Evolutionary conservation across 2,797 vertebrate genomes (phyloP).

Genomic region (Botia kubotai): DNA sequence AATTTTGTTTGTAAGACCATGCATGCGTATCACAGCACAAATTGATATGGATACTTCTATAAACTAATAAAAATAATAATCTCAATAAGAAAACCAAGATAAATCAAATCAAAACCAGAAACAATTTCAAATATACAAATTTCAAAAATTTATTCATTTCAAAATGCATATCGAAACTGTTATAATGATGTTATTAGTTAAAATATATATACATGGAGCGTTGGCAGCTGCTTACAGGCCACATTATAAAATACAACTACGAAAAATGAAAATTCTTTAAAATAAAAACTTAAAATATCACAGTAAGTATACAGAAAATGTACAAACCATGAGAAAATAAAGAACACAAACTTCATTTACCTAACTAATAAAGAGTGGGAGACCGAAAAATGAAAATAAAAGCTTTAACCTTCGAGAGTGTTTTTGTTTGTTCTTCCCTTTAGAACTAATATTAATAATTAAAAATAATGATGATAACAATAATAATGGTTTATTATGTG

Average conservation of each 20-base stretch:
- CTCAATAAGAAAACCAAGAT: slow-evolving; percentile 53
- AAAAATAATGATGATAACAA: not conserved
- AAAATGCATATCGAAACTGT: slow-evolving; percentile 99
- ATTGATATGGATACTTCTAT: slow-evolving; percentile 2
- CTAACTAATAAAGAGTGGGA: slow-evolving; percentile 92
- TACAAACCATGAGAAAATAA: slow-evolving; percentile 99
- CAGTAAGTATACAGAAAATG: slow-evolving; percentile 99
- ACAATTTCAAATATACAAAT: slow-evolving; percentile 97
- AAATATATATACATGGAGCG: slow-evolving; percentile 97
- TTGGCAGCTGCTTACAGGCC: slow-evolving; percentile 96
- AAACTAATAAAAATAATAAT: not conserved
- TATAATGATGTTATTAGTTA: slow-evolving; percentile 99
- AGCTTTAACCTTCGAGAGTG: slow-evolving; percentile 82
- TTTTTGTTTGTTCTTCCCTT: slow-evolving; percentile 72
- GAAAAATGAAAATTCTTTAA: slow-evolving; percentile 83
- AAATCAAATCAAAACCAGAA: slow-evolving; percentile 91
- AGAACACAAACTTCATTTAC: slow-evolving; percentile 93
- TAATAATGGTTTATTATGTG: slow-evolving; percentile 84
- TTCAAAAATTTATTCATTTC: slow-evolving; percentile 99
- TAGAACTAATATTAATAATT: slow-evolving; percentile 79
- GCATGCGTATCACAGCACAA: slow-evolving; percentile 8
- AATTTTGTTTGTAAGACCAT: not conserved
- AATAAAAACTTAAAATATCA: slow-evolving; percentile 96
- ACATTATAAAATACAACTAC: slow-evolving; percentile 99
- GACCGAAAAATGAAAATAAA: slow-evolving; percentile 86